Evolutionary conservation across 2,797 vertebrate species (phyloP).

Genomic region (Ptychadena robeensis): DNA sequence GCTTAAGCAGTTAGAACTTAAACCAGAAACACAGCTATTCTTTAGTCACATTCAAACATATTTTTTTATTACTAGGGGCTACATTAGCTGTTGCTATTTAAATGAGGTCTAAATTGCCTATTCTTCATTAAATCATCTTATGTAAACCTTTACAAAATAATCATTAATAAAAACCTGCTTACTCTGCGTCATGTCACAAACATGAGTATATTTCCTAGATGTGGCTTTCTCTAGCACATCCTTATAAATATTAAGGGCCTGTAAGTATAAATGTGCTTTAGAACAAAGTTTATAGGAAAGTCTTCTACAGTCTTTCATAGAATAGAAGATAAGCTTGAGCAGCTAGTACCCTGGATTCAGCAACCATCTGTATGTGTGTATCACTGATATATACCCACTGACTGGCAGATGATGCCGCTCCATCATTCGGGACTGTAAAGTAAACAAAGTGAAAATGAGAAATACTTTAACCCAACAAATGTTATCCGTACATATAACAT

Average conservation of each 20-base stretch:
- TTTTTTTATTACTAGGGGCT: too few relatives aligned
- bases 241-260: not conserved
- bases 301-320: conserved; percentile 89
- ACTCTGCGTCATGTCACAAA: not conserved
- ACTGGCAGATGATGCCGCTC: conserved; percentile 75
- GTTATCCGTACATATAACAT: not conserved
- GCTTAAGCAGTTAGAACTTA: too few relatives aligned
- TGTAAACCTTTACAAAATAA: too few relatives aligned
- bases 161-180: too few relatives aligned
- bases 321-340: conserved; percentile 98
- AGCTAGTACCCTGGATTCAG: conserved; percentile 92
- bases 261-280: not conserved
- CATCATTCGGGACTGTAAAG: conserved; percentile 84
- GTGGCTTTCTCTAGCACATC: not conserved
- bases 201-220: not conserved
- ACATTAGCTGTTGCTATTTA: too few relatives aligned
- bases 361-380: conserved; percentile 89
- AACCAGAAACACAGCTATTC: too few relatives aligned
- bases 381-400: conserved; percentile 97
- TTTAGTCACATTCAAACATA: too few relatives aligned
- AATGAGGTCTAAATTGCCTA: too few relatives aligned
- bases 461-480: not conserved
- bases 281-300: conserved; percentile 28
- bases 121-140: too few relatives aligned
- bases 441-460: conserved; percentile 62